Conservation (phyloP, 2,113 vertebrate species). For the Channa argus region DNA sequence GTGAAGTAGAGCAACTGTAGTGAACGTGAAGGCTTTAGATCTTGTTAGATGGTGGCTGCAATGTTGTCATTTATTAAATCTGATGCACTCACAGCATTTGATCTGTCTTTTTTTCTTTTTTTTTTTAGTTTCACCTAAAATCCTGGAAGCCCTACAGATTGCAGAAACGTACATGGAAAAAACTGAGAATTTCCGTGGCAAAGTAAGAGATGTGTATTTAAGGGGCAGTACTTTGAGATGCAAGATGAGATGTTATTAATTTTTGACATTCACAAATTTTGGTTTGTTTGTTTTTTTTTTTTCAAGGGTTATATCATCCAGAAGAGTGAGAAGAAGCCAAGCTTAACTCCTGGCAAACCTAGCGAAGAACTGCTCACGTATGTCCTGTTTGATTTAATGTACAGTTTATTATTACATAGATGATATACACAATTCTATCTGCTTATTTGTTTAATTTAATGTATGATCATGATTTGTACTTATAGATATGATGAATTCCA, state of each 20-base stretch:
- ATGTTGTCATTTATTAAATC: neutral
- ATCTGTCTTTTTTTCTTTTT: slow-evolving; percentile 3
- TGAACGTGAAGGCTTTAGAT: neutral
- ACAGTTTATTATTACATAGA: neutral
- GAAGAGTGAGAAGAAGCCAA: slow-evolving; percentile 94
- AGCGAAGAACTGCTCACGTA: slow-evolving; percentile 96
- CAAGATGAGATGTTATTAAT: neutral
- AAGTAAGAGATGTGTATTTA: slow-evolving; percentile 80
- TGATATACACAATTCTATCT: neutral
- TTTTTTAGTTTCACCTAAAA: slow-evolving; percentile 78
- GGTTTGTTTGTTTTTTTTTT: slow-evolving; percentile 16
- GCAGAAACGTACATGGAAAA: slow-evolving; percentile 91
- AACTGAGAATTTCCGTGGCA: slow-evolving; percentile 87
- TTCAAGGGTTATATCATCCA: slow-evolving; percentile 94
- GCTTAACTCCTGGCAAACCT: slow-evolving; percentile 86
- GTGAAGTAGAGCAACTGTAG: slow-evolving; percentile 50
- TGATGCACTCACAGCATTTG: neutral
- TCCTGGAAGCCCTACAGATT: slow-evolving; percentile 88
- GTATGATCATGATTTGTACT: slow-evolving; percentile 46
- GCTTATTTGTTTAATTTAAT: neutral
- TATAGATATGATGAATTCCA: slow-evolving; percentile 98
- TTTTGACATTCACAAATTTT: neutral
- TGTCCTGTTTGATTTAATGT: slow-evolving; percentile 44
- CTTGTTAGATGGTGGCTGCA: neutral
- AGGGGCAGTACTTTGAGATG: neutral